Percentiles rank a stretch among this genome's conserved stretches.
phyloP scores from a whole-genome alignment of 2,888 invertebrate genomes.

The Cataglyphis livida region DNA sequence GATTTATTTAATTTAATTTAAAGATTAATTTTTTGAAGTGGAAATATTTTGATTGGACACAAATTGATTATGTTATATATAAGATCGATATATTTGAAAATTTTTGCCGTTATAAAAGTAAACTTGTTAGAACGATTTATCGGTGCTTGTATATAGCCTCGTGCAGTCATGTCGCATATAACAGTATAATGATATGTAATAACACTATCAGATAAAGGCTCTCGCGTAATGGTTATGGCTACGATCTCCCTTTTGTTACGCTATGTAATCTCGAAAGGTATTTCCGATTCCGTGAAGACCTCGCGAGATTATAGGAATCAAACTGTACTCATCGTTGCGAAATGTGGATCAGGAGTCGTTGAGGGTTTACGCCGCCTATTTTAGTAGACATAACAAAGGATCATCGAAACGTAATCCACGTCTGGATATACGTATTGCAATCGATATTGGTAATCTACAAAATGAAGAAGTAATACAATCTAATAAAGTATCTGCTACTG shows the following conservation, averaged over 20 bases:
- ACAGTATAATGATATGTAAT: constrained; percentile 28
- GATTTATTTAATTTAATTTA: neutral
- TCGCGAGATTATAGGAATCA: constrained; percentile 30
- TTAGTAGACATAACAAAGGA: neutral
- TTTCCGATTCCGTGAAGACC: neutral
- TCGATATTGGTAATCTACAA: neutral
- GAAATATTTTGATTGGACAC: neutral
- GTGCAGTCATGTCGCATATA: constrained; percentile 3
- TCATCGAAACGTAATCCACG: neutral
- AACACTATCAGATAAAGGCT: constrained; percentile 40
- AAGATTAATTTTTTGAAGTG: neutral
- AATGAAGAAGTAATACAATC: neutral
- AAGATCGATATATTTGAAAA: neutral
- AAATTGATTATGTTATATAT: neutral
- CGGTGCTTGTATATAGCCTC: neutral
- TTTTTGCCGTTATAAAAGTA: neutral
- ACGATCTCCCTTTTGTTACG: constrained; percentile 36
- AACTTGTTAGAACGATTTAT: neutral
- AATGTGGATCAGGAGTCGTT: constrained; percentile 3
- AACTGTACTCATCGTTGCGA: constrained; percentile 5
- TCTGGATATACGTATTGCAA: neutral
- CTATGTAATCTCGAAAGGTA: constrained; percentile 42
- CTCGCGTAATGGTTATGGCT: constrained; percentile 4
- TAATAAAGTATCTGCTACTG: neutral
- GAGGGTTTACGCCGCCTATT: neutral